Evolutionary conservation across 2,797 vertebrate genomes (phyloP).

Genomic region (Propithecus perrieri): DNA sequence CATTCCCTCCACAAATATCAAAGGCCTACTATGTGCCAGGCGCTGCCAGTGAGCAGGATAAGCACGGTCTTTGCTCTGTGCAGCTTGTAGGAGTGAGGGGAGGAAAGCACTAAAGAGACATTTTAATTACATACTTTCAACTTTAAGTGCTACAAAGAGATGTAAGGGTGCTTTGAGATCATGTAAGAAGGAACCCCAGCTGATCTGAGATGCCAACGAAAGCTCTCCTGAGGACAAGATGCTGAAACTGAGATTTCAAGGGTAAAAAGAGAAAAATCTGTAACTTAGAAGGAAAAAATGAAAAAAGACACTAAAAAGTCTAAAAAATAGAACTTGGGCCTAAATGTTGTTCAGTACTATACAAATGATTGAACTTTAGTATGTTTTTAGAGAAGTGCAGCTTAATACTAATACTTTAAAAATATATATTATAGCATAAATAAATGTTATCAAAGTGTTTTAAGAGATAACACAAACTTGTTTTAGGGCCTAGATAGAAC

Average conservation of each 20-base stretch:
- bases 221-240: neutral
- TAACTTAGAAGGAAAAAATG: neutral
- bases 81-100: neutral
- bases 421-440: neutral
- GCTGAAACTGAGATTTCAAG: neutral
- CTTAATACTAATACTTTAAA: neutral
- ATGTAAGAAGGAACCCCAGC: neutral
- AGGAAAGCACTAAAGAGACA: neutral
- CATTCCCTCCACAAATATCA: neutral
- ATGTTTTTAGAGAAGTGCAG: neutral
- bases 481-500: neutral
- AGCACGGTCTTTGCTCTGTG: neutral
- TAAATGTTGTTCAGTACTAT: neutral
- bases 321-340: neutral
- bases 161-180: neutral
- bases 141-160: neutral
- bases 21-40: neutral
- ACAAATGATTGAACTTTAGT: neutral
- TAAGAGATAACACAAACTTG: neutral
- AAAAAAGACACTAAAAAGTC: neutral
- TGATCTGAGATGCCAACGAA: neutral
- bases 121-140: neutral
- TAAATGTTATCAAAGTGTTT: constrained; percentile 13
- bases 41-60: neutral
- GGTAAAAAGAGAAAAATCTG: neutral